Evolutionary conservation across 1,140 invertebrate species (phyloP).

Genomic region (Drosophila ironensis): DNA sequence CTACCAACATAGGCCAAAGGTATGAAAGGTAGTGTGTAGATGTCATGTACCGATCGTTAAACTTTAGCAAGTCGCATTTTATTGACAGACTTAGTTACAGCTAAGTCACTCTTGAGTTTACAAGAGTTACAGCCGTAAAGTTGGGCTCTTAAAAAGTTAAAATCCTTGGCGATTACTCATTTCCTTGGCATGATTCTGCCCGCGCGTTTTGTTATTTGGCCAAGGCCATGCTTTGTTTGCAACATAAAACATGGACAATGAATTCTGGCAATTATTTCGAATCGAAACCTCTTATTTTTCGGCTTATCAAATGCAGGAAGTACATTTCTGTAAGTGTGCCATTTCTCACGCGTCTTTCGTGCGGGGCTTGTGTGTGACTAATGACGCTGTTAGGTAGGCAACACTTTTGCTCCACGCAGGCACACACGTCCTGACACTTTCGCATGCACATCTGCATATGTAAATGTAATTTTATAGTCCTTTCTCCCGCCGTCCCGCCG

Average conservation of each 20-base stretch:
- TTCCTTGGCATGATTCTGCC: conserved; percentile 4
- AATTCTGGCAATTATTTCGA: conserved; percentile 13
- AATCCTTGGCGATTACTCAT: background rate
- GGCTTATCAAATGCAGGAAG: conserved; percentile 20
- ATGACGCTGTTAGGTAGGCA: conserved; percentile 58
- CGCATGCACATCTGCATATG: conserved; percentile 32
- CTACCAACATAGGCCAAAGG: too few relatives aligned
- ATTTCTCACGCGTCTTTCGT: conserved; percentile 10
- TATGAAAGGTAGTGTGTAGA: too few relatives aligned
- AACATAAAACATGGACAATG: conserved; percentile 2
- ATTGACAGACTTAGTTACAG: too few relatives aligned
- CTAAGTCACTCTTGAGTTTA: too few relatives aligned
- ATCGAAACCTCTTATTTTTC: conserved; percentile 13
- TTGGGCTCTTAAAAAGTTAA: too few relatives aligned
- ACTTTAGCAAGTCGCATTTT: too few relatives aligned
- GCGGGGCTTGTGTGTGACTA: conserved; percentile 22
- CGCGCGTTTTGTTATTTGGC: too few relatives aligned
- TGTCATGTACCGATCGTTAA: too few relatives aligned
- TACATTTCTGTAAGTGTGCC: conserved; percentile 20
- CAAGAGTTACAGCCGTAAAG: too few relatives aligned
- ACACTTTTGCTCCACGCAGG: conserved; percentile 41
- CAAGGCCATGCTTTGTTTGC: background rate
- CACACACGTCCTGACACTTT: background rate
- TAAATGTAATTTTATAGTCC: conserved; percentile 45
- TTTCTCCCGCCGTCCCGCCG: conserved; percentile 4